Evolutionary conservation across 2,888 invertebrate genomes (phyloP).

Genomic region (Malacosoma neustria): DNA sequence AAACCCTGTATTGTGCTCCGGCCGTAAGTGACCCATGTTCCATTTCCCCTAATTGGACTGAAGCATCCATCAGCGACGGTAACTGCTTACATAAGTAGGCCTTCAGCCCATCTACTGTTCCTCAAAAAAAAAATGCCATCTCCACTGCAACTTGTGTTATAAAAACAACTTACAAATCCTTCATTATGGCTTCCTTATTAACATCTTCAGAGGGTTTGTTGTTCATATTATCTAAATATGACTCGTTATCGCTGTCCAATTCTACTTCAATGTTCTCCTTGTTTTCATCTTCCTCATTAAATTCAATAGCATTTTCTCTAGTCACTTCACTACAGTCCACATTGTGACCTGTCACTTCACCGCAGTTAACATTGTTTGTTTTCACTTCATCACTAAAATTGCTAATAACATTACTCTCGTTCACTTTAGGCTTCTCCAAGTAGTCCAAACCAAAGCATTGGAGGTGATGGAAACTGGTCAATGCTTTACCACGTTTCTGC

Average conservation of each 20-base stretch:
- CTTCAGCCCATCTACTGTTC: too few species aligned
- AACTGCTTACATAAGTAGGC: neutral
- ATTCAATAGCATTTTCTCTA: conserved; percentile 9
- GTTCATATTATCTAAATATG: conserved; percentile 46
- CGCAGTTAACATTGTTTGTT: conserved; percentile 16
- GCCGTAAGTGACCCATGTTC: too few species aligned
- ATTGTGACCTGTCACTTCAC: conserved; percentile 9
- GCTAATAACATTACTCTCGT: too few species aligned
- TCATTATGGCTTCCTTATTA: too few species aligned
- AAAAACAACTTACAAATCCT: too few species aligned
- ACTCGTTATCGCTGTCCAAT: conserved; percentile 53
- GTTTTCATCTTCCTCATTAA: conserved; percentile 51
- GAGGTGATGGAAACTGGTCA: conserved; percentile 64
- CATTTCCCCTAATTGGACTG: too few species aligned
- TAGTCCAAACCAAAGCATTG: conserved; percentile 68
- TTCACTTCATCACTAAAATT: too few species aligned
- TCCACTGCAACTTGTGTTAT: too few species aligned
- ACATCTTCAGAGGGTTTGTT: conserved; percentile 10
- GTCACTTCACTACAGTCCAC: neutral
- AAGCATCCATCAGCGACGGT: neutral
- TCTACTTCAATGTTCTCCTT: conserved; percentile 67
- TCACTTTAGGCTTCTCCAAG: conserved; percentile 19
- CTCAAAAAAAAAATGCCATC: too few species aligned
- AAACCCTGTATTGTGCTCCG: too few species aligned
- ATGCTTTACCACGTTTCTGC: conserved; percentile 59